Evolutionary conservation across 2,888 invertebrate species (phyloP).

Genomic region (Carcina quercana): DNA sequence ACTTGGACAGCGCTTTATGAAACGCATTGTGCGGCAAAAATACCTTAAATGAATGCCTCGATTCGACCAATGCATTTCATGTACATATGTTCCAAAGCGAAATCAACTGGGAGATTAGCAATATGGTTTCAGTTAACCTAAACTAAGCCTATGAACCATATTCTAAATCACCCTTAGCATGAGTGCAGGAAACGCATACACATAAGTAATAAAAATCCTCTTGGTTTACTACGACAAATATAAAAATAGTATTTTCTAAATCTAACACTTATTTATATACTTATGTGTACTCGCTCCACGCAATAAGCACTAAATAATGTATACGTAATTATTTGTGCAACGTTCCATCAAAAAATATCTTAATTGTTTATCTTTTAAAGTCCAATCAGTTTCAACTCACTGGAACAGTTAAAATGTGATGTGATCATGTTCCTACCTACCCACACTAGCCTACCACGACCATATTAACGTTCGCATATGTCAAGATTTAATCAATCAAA

Average conservation of each 20-base stretch:
- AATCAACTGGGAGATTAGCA: conserved; percentile 29
- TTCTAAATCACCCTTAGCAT: conserved; percentile 31
- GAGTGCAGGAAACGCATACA: conserved; percentile 24
- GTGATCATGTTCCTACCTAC: no score
- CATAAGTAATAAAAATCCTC: neutral
- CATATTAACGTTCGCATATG: no score
- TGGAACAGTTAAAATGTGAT: no score
- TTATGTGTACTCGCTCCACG: neutral
- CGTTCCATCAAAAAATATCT: neutral
- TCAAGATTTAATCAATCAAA: no score
- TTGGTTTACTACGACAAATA: no score
- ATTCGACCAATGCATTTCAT: conserved; percentile 49
- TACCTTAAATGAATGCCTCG: conserved; percentile 10
- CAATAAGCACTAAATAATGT: neutral
- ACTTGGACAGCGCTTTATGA: no score
- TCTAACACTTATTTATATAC: no score
- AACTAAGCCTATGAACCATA: conserved; percentile 30
- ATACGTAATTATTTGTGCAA: neutral
- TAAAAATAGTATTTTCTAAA: no score
- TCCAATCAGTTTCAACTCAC: no score
- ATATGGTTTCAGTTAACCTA: conserved; percentile 29
- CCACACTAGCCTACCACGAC: no score
- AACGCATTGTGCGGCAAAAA: conserved; percentile 39
- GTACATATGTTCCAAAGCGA: conserved; percentile 43
- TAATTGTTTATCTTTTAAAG: neutral